Evolutionary conservation across 1,140 invertebrate genomes (phyloP), one percentile per base, ranked within the genome.

Genomic region (Drosophila dunni): DNA sequence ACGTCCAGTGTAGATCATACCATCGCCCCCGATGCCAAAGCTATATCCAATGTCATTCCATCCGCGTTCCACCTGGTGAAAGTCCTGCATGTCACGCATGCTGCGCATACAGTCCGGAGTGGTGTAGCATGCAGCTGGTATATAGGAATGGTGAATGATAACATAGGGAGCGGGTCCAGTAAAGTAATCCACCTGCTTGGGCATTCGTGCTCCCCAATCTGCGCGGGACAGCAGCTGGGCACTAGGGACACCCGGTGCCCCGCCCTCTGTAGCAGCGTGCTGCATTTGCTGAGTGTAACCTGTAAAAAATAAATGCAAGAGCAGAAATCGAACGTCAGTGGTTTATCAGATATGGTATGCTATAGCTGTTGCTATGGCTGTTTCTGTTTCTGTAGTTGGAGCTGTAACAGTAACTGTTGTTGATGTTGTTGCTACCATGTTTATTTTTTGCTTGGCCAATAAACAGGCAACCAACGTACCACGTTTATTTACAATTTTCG

Each of bases 31-130:
- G 7, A 97, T 93, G 11, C 95, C 94, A 91, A 97, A 98, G 91
- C 95, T 97, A 94, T 97, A 94, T 93, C 96, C 93, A 79, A 95
- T 96, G 81, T 97, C 96, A 80, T 93, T 94, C 96, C 96, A 97
- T 0, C 93, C 93, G 1, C 93, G 93, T 17, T 88, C 92, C 50
- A 95, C 93, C 78, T 94, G 94, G 79, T 95, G 95, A 11, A 92
- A 93, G 66, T 94, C 84, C 78, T 95, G 95, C 93, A 95, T 94
- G 17, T 70, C 79, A 15, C 93, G 90, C 94, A 95, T 94, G 17
- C 94, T 93, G 34, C 89, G 69, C 33, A 86, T 84, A 78, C 95
- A 95, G 11, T 94, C 93, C 0, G 78, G 65, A 6, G 81, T 75
- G 65, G 72, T 94, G 13, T 89, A 84, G 79, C 96, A 97, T 0